These are phyloP conservation scores for Numida meleagris DNA, from an alignment of 2,113 vertebrate genomes.

Conservation along the genomic window DNA sequence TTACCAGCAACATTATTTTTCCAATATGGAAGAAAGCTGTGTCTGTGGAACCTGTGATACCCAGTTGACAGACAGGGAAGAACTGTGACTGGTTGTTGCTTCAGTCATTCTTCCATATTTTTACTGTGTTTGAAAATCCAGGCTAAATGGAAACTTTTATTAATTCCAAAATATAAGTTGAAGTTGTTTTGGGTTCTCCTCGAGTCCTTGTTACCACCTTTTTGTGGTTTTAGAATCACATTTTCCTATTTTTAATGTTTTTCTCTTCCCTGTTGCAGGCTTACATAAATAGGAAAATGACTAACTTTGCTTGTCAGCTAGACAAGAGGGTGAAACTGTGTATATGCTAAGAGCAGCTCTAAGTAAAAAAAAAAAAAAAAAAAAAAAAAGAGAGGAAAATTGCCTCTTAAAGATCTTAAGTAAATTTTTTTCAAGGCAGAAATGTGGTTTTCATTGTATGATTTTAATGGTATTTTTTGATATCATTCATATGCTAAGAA, in stretches of 20 bases:
- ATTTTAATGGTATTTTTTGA: neutral
- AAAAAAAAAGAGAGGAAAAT: neutral
- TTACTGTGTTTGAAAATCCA: neutral
- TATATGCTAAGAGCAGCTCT: neutral
- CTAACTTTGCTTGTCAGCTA: constrained; percentile 36
- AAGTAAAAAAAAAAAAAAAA: neutral
- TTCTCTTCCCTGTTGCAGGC: constrained; percentile 17
- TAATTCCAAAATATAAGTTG: constrained; percentile 34
- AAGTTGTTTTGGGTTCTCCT: constrained; percentile 42
- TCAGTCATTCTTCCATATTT: neutral
- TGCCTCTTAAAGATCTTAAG: neutral
- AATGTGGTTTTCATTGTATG: neutral
- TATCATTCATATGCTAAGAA: neutral
- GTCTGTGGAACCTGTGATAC: neutral
- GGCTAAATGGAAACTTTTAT: constrained; percentile 32
- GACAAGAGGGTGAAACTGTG: neutral
- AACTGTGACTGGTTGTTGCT: neutral
- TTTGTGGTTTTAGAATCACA: constrained; percentile 57
- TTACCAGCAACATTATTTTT: too few species aligned
- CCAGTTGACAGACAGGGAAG: neutral
- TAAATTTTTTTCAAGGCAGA: neutral
- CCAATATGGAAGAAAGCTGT: neutral
- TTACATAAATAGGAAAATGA: constrained; percentile 41
- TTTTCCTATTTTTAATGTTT: constrained; percentile 61
- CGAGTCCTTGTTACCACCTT: neutral